Evolutionary conservation across 2,888 invertebrate genomes (phyloP), one percentile per base, ranked within the genome.

Genomic region (Teleiodes luculella): DNA sequence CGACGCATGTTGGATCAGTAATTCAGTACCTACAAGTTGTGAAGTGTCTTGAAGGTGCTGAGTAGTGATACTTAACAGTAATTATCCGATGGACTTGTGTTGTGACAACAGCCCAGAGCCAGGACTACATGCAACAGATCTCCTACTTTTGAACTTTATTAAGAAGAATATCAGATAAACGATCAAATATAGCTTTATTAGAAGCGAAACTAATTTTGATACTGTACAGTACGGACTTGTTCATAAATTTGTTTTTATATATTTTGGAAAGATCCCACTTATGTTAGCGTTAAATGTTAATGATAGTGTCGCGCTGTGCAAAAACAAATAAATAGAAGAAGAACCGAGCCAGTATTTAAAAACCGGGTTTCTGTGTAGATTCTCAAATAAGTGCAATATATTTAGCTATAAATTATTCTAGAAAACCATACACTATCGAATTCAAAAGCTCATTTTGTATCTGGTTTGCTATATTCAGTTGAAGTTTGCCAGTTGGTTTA

Each of bases 331-430:
- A 69, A 76, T 79, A 75, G 73, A 79, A 77, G 18, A 80, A 75
- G 78, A 86, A 77, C 88, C 88, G 88, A 89, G 88, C 88, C 88
- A 89, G 83, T 88, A 86, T 85, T 85, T 83, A 81, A 84, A 82
- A 81, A 78, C 85, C 80, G 81, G 84, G 86, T 85, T 83, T 86
- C 78, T 79, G 77, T 83, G 80, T 82, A 83, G 74, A 77, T 70
- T 73, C 67, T 78, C 74, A 75, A 72, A 70, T 82, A 82, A 83
- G 84, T 86, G 86, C 86, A 87, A 83, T 85, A 83, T 85, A 83
- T 74, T 58, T 86, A 87, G 81, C 67, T 82, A 74, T 85, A 85
- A 80, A 73, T 71, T 76, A 71, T 73, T 16, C 16, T 20, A 20
- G 24, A 5, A 18, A 73, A 64, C 56, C 10, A 37, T 14, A 24